Base-by-base conservation (phyloP, 2,888 invertebrate genomes). In the Xanthia togata region DNA sequence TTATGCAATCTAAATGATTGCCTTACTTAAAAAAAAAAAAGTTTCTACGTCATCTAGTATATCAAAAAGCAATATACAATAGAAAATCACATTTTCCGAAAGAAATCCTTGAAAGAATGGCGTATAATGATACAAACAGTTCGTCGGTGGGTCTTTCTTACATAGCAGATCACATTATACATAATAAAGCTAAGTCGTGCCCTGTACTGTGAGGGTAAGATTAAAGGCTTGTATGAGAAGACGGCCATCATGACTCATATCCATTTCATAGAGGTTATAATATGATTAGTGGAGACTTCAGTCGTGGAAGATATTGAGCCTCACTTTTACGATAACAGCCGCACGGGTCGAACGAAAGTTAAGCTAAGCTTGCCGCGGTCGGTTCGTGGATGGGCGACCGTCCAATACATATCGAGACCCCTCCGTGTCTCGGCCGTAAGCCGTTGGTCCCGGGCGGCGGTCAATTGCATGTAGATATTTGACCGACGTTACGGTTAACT, bases 131-230 rank as follows among this genome's bases (percentile, higher is more conserved):
- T 62, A 82, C 62, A 70, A 76, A 76, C 41, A 74, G 20, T 8
- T n/a, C n/a, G n/a, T n/a, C n/a, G n/a, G n/a, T n/a, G n/a, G n/a
- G n/a, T n/a, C n/a, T n/a, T 5, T 20, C 23, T 69, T 35, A 23
- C 50, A 71, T 67, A 85, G 59, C n/a, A 78, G 70, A 84, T 81
- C 73, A 75, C 65, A 67, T 74, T 75, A 65, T 67, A 75, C 26
- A 41, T 69, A 60, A 78, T 69, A 63, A 53, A 60, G 44, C 31
- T 3, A 23, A 44, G 47, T 57, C 67, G 55, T 70, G 63, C 71
- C 59, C 67, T 55, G 47, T 50, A 53, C 63, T 62, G 70, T 17
- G 70, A 31, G 55, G n/a, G 4, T 59, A 44, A 76, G 77, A 87
- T 79, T 72, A 83, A 73, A 85, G 63, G 67, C 44, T 50, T 38